Percentiles rank a stretch among this genome's conserved stretches.
Conservation (phyloP, 2,113 vertebrate species). For the Elaphurus davidianus region DNA sequence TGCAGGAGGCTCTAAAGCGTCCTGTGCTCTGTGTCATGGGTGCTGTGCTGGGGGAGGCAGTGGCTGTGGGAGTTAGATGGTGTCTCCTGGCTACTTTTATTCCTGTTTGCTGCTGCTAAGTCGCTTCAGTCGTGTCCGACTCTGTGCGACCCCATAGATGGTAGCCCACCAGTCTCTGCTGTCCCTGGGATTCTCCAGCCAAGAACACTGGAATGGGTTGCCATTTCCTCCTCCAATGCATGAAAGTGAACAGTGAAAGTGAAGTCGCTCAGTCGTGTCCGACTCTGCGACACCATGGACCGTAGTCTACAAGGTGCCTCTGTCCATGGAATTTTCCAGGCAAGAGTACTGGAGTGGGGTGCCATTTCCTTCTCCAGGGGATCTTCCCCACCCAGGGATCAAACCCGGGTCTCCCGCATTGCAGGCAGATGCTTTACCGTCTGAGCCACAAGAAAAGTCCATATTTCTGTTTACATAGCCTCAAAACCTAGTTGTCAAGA, state of each 20-base stretch:
- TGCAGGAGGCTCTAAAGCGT: too few species aligned
- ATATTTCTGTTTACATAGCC: not conserved
- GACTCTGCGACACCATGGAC: too few species aligned
- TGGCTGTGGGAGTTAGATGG: not conserved
- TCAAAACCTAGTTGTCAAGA: not conserved
- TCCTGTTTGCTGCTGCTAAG: not conserved
- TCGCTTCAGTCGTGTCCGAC: accelerated
- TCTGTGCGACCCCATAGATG: accelerated
- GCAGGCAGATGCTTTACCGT: too few species aligned
- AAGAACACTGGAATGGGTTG: not conserved
- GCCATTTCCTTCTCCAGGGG: too few species aligned
- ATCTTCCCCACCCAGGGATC: too few species aligned
- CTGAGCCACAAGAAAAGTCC: too few species aligned
- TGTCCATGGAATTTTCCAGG: too few species aligned
- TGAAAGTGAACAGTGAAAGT: too few species aligned
- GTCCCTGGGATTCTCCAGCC: not conserved
- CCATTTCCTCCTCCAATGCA: not conserved
- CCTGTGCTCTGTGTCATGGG: not conserved
- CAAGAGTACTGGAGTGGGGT: too few species aligned
- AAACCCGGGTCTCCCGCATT: too few species aligned
- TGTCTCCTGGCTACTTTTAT: not conserved
- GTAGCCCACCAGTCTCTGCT: not conserved
- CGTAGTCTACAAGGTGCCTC: too few species aligned
- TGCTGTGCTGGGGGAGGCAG: not conserved
- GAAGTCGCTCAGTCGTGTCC: too few species aligned